phyloP scores from a whole-genome alignment of 2,113 vertebrate species.

The Carassius carassius region DNA sequence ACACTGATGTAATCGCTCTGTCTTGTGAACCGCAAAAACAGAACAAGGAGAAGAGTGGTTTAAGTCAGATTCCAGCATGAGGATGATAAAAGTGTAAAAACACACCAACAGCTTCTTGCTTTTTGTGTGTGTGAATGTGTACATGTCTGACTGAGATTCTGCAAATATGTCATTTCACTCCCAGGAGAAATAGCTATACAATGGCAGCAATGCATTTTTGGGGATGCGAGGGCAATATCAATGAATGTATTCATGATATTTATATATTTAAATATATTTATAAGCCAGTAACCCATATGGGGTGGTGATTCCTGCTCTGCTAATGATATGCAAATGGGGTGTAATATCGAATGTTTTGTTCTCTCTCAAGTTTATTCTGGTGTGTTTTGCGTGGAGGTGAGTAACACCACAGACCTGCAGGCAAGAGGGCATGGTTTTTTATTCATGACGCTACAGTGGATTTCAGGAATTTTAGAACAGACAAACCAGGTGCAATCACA shows the following conservation, averaged over 20 bases:
- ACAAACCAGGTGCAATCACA: slow-evolving; percentile 35
- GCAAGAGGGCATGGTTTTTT: slow-evolving; percentile 49
- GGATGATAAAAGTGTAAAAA: slow-evolving; percentile 3
- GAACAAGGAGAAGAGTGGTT: slow-evolving; percentile 51
- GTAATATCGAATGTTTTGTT: slow-evolving; percentile 72
- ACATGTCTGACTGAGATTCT: slow-evolving; percentile 48
- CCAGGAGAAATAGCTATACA: slow-evolving; percentile 53
- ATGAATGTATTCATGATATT: slow-evolving; percentile 82
- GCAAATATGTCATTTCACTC: slow-evolving; percentile 56
- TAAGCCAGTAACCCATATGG: slow-evolving; percentile 74
- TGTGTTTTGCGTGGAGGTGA: slow-evolving; percentile 60
- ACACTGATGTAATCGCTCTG: slow-evolving; percentile 75
- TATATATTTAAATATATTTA: slow-evolving; percentile 85
- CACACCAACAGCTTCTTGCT: neutral
- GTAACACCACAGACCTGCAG: slow-evolving; percentile 44
- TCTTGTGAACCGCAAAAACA: slow-evolving; percentile 71
- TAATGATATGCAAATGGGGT: slow-evolving; percentile 80
- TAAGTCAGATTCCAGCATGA: slow-evolving; percentile 8
- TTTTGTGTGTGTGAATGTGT: slow-evolving; percentile 21
- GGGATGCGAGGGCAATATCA: slow-evolving; percentile 63
- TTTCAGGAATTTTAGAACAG: slow-evolving; percentile 29
- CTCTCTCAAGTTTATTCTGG: slow-evolving; percentile 63
- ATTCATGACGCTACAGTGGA: slow-evolving; percentile 47
- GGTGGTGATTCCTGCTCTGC: slow-evolving; percentile 66
- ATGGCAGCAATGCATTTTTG: slow-evolving; percentile 60